Base-by-base conservation (phyloP, 2,888 invertebrate genomes). In the Ophion ellenae region DNA sequence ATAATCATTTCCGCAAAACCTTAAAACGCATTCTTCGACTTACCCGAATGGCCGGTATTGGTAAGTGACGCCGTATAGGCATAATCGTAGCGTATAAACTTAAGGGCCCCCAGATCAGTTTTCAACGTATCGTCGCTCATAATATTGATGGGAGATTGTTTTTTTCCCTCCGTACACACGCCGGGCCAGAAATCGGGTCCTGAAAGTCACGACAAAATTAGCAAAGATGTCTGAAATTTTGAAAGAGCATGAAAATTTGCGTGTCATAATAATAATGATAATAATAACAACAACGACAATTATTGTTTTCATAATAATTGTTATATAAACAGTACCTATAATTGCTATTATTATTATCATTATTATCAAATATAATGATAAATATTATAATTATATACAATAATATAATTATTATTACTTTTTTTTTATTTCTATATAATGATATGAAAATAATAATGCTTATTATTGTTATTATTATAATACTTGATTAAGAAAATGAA, bases 101-200 rank as follows among this genome's bases (percentile, higher is more conserved):
- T 94, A n/a, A 97, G 94, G 0, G 91, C 94, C 88, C 90, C 94
- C 90, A 94, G 94, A 89, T 89, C 91, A 87, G 93, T 96, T 67
- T 95, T 93, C 11, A 95, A 89, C 0, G 96, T 95, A 2, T 95
- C 94, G 9, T 95, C 94, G 9, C 95, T 94, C 88, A 95, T 94
- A 75, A 98, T 95, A 94, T 97, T 95, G 89, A 98, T 97, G 0
- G 98, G 98, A 0, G 97, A 97, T 93, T 98, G 98, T 61, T 94
- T 93, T 59, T 91, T 92, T 0, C 97, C 97, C 0, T 90, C 93
- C 32, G 92, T 93, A 90, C 97, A 97, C n/a, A 95, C 90, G 14
- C 96, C 96, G 5, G 96, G 95, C 97, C 97, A 97, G 78, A 95
- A 90, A 7, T 92, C 94, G 2, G 92, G 92, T 67, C 91, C 92